phyloP scores from a whole-genome alignment of 1,140 invertebrate species.

The Meteorus sp. region DNA sequence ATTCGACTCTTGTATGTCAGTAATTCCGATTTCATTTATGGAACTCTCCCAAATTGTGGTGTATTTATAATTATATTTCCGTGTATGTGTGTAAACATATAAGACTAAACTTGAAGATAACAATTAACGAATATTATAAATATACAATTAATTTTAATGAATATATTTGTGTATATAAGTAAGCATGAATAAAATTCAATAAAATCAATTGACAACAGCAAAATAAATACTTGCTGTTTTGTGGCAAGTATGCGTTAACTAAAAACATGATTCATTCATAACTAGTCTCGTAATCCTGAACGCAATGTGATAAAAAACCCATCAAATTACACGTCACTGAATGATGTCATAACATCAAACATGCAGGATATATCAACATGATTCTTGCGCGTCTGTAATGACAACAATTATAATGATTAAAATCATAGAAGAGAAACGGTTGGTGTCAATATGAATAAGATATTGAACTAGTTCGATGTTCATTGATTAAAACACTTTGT shows the following conservation, averaged over 20 bases:
- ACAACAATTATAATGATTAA: no score
- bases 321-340: no score
- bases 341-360: no score
- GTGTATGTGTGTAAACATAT: background rate
- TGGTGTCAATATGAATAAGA: no score
- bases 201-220: background rate
- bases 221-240: background rate
- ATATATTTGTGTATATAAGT: background rate
- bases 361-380: no score
- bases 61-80: background rate
- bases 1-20: background rate
- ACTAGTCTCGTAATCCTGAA: no score
- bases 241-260: constrained; percentile 40
- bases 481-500: no score
- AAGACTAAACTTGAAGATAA: background rate
- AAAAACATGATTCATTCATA: constrained; percentile 35
- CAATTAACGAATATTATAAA: constrained; percentile 3
- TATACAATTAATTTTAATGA: background rate
- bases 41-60: constrained; percentile 47
- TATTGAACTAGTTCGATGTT: no score
- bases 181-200: background rate
- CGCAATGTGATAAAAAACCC: no score
- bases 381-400: no score
- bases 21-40: constrained; percentile 32
- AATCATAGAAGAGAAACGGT: no score